A percentile compares a stretch with the other conserved stretches of the same genome.
Evolutionary conservation across 2,113 vertebrate genomes (phyloP).

Genomic region (Campylomormyrus tamandua): DNA sequence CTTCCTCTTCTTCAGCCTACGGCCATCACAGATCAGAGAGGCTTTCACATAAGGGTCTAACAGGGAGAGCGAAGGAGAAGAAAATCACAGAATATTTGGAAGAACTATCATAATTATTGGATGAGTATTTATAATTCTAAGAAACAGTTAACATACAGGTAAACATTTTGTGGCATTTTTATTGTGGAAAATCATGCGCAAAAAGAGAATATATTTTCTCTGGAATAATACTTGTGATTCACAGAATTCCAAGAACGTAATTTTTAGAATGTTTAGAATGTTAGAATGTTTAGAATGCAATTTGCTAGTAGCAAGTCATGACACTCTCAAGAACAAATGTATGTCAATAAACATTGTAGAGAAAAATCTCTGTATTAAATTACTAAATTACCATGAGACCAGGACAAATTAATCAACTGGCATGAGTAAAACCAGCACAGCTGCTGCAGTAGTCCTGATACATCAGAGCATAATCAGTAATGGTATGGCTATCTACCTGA

Average conservation of each 20-base stretch:
- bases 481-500: constrained; percentile 44
- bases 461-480: background rate
- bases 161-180: background rate
- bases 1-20: constrained; percentile 80
- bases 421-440: background rate
- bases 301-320: background rate
- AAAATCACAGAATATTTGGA: constrained; percentile 10
- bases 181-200: background rate
- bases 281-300: background rate
- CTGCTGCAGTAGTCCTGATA: background rate
- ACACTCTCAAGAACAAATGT: background rate
- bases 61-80: constrained; percentile 16
- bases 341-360: background rate
- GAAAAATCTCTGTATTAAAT: background rate
- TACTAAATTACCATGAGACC: background rate
- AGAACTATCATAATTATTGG: background rate
- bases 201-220: background rate
- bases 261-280: background rate
- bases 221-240: background rate
- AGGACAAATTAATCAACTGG: background rate
- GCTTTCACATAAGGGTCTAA: constrained; percentile 88
- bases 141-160: background rate
- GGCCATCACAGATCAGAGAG: constrained; percentile 78
- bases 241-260: background rate
- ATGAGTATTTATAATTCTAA: background rate